Evolutionary conservation across 2,113 vertebrate genomes (phyloP), one percentile per base, ranked within the genome.

Genomic region (Tenrec ecaudatus): DNA sequence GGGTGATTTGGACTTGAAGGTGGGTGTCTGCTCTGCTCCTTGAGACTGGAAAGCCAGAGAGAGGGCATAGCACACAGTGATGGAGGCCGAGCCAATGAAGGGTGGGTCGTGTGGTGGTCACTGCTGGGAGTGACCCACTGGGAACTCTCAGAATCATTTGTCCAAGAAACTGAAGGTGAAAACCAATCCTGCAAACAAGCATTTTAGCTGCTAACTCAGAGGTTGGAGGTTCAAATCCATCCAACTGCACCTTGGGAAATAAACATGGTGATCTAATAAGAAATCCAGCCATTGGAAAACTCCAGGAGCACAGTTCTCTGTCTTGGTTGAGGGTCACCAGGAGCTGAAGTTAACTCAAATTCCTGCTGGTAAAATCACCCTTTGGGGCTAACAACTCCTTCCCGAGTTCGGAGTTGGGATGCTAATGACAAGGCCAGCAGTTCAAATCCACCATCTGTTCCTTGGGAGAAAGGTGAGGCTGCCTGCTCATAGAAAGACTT

Each of bases 21-120:
- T 19, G 36, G 25, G n/a, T 20, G 69, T 40, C 7, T 57, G 58
- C 27, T 31, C 38, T 6, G 7, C 6, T 16, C 25, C 17, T 15
- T 31, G 36, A 60, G 53, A 40, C 43, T 47, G 27, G 11, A 25
- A 60, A 40, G 33, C 0, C 0, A 17, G n/a, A 12, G 43, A 53
- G 8, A 7, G 2, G 2, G 40, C 4, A 57, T 15, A 27, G 40
- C 15, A 12, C 40, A 40, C 0, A 2, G 25, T 33, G 6, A 53
- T 36, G 3, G 15, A 23, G 11, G 43, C 22, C 25, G 25, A 38
- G 10, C 16, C 1, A 0, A 9, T 2, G 4, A 36, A 33, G n/a
- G 22, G 11, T 19, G 19, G 0, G 0, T 60, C 8, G 20, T 47
- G 36, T 36, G 19, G 2, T 0, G 2, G 64, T 31, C 73, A 12